Percentiles rank a stretch among this genome's conserved stretches.
phyloP scores from a whole-genome alignment of 2,797 vertebrate genomes.

The Taeniopygia guttata region DNA sequence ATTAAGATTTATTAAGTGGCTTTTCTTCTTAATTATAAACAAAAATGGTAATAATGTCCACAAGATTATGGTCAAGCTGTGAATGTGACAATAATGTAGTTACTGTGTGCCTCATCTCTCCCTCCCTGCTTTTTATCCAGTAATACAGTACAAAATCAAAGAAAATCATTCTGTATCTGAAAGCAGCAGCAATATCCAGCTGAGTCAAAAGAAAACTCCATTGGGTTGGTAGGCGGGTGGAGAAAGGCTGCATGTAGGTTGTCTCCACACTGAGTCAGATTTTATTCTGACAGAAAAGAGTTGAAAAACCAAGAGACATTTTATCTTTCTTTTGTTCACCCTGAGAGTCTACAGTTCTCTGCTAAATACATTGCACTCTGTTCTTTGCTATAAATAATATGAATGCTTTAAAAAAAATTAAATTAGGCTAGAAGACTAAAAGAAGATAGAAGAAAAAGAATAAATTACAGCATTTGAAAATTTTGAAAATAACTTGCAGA shows the following conservation, averaged over 20 bases:
- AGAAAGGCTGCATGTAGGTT: slow-evolving; percentile 11
- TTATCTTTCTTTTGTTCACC: slow-evolving; percentile 45
- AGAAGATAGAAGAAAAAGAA: background rate
- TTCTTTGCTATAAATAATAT: slow-evolving; percentile 45
- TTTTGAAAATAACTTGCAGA: background rate
- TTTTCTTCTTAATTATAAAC: background rate
- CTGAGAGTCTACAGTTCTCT: slow-evolving; percentile 17
- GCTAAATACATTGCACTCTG: slow-evolving; percentile 28
- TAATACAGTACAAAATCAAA: slow-evolving; percentile 39
- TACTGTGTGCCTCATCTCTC: background rate
- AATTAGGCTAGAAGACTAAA: background rate
- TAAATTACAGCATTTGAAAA: background rate
- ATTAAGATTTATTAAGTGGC: background rate
- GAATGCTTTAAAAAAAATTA: background rate
- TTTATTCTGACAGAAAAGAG: slow-evolving; percentile 32
- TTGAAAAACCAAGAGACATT: slow-evolving; percentile 29
- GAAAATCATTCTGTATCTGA: slow-evolving; percentile 37
- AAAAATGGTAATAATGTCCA: background rate
- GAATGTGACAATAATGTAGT: background rate
- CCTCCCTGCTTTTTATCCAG: slow-evolving; percentile 14
- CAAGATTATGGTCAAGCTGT: background rate
- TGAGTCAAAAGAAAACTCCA: slow-evolving; percentile 48
- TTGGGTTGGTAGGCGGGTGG: background rate
- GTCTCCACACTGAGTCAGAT: slow-evolving; percentile 21
- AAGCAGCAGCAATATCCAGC: slow-evolving; percentile 48